Evolutionary conservation across 1,140 invertebrate species (phyloP).

Genomic region (Ganaspis sp.): DNA sequence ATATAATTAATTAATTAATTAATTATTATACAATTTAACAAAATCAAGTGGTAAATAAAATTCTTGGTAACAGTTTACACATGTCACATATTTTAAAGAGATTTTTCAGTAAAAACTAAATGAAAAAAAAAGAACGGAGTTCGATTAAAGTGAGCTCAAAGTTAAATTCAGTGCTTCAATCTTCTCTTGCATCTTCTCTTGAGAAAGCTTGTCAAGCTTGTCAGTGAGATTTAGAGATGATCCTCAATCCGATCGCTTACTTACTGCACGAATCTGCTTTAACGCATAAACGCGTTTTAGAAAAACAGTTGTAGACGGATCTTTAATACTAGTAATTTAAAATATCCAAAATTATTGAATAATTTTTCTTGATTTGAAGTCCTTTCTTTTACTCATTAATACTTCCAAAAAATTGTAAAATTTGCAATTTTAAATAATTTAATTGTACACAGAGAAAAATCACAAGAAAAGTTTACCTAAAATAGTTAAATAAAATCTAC

Average conservation of each 20-base stretch:
- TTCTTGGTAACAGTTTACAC: neutral
- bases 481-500: too few species aligned
- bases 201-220: conserved; percentile 30
- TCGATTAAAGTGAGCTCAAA: conserved; percentile 29
- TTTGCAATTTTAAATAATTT: too few species aligned
- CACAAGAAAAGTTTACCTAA: too few species aligned
- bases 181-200: conserved; percentile 13
- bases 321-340: neutral
- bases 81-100: neutral
- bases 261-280: neutral
- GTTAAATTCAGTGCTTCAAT: conserved; percentile 26
- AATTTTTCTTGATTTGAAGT: too few species aligned
- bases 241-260: conserved; percentile 20
- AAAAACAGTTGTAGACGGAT: neutral
- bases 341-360: neutral
- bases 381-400: too few species aligned
- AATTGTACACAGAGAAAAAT: too few species aligned
- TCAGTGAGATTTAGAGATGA: conserved; percentile 18
- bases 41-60: too few species aligned
- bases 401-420: too few species aligned
- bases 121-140: neutral
- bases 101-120: neutral
- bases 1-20: too few species aligned
- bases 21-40: too few species aligned
- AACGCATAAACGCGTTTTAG: neutral